A percentile compares a stretch with the other conserved stretches of the same genome.
Evolutionary conservation across 2,888 invertebrate genomes (phyloP).

Genomic region (Xiphydria camelus): DNA sequence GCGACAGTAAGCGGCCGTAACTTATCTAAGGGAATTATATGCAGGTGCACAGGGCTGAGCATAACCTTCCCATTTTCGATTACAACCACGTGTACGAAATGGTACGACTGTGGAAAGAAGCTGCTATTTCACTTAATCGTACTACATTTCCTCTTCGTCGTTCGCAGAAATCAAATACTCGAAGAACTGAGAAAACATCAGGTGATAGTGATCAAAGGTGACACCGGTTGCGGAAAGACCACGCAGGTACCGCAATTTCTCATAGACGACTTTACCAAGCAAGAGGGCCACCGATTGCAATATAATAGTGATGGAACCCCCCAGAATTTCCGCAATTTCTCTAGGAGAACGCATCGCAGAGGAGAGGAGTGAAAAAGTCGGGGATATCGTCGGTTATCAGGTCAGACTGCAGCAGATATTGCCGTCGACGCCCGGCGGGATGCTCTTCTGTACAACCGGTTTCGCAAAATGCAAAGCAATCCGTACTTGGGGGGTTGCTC

Average conservation of each 20-base stretch:
- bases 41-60: too few species aligned
- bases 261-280: constrained; percentile 60
- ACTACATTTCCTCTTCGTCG: too few species aligned
- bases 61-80: too few species aligned
- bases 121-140: too few species aligned
- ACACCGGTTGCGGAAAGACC: constrained; percentile 77
- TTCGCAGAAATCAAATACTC: constrained; percentile 61
- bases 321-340: constrained; percentile 71
- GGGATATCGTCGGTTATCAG: constrained; percentile 70
- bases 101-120: too few species aligned
- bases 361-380: constrained; percentile 68
- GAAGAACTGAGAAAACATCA: constrained; percentile 60
- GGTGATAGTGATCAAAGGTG: constrained; percentile 68
- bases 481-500: constrained; percentile 62
- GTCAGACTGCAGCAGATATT: constrained; percentile 63
- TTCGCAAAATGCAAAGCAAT: constrained; percentile 58
- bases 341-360: constrained; percentile 68
- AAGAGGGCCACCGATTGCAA: constrained; percentile 59
- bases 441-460: constrained; percentile 72
- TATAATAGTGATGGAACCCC: constrained; percentile 69
- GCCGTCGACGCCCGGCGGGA: constrained; percentile 62
- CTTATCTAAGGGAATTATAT: too few species aligned
- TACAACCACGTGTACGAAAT: too few species aligned
- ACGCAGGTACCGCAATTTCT: constrained; percentile 71
- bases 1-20: too few species aligned